These are phyloP conservation scores for Tachypleus tridentatus DNA, from an alignment of 1,140 invertebrate species.

Conservation along the genomic window DNA sequence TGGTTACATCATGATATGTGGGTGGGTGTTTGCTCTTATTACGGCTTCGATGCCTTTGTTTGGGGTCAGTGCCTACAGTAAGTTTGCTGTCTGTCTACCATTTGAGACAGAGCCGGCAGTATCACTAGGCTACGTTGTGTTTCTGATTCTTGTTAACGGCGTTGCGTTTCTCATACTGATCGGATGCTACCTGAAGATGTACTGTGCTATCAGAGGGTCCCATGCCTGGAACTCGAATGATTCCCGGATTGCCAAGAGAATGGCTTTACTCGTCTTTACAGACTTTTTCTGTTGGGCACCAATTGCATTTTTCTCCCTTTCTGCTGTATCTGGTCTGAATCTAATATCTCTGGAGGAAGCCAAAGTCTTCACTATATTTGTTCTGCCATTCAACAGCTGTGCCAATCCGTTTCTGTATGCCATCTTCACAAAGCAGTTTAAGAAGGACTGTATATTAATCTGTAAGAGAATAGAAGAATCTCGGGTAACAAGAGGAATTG, in stretches of 20 bases:
- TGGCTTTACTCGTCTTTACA: slow-evolving; percentile 72
- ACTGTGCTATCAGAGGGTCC: slow-evolving; percentile 88
- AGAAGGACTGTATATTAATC: slow-evolving; percentile 91
- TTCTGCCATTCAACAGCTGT: slow-evolving; percentile 86
- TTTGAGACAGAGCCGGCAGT: slow-evolving; percentile 64
- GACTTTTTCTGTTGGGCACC: slow-evolving; percentile 80
- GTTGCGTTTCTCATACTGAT: slow-evolving; percentile 86
- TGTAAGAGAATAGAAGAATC: slow-evolving; percentile 88
- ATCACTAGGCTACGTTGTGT: slow-evolving; percentile 78
- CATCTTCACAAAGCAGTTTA: slow-evolving; percentile 93
- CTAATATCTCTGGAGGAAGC: slow-evolving; percentile 88
- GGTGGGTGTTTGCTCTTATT: slow-evolving; percentile 78
- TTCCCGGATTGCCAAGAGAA: slow-evolving; percentile 75
- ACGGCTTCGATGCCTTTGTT: slow-evolving; percentile 82
- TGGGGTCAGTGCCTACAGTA: slow-evolving; percentile 86
- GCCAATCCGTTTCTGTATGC: slow-evolving; percentile 96
- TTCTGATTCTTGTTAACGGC: slow-evolving; percentile 84
- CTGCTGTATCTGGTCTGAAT: slow-evolving; percentile 80
- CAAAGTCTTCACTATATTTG: slow-evolving; percentile 92
- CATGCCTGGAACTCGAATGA: slow-evolving; percentile 80
- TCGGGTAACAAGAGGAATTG: slow-evolving; percentile 41
- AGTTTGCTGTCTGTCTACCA: slow-evolving; percentile 89
- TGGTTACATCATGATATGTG: slow-evolving; percentile 53
- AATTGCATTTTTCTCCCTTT: slow-evolving; percentile 43
- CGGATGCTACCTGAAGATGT: slow-evolving; percentile 95